Evolutionary conservation across 2,113 vertebrate genomes (phyloP), one percentile per base, ranked within the genome.

Genomic region (Actenoides hombroni): DNA sequence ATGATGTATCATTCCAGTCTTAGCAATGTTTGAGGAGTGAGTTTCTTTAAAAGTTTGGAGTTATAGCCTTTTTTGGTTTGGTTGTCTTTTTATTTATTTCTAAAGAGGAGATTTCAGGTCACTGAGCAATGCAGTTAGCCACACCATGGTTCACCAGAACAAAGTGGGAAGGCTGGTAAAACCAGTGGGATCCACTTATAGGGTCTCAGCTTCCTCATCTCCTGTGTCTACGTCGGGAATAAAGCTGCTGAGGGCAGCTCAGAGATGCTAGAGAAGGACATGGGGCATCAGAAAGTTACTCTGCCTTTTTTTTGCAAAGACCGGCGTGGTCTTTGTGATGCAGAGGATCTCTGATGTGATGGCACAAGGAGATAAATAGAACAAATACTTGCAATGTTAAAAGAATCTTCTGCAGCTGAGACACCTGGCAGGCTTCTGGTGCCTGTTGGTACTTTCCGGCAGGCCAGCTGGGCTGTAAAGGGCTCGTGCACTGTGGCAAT

Each of bases 1-100:
- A 93, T 92, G 81, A 75, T 83, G 39, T 77, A 96, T 84, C 81
- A 76, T 97, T 97, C 88, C 80, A 92, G 91, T 93, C 91, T 95
- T 96, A 93, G 44, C 87, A 70, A 24, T 88, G 75, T 91, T 17
- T 92, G n/a, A 83, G 53, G 44, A 90, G 28, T 44, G 21, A 86
- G 56, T 71, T 53, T 46, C 70, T 92, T 96, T 92, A 91, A 94
- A 93, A 90, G 67, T 91, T 91, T 93, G 89, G 92, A 77, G 82
- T 65, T 96, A 82, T 84, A 64, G 48, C 89, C 86, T 79, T 94
- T 95, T 95, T 91, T 79, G 42, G 80, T 13, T 33, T 88, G 83
- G 78, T 90, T 95, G 92, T 81, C 56, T 81, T 84, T 92, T 75
- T 86, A 64, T 88, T 92, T 79, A 68, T 83, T 90, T 90, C 78